phyloP scores from a whole-genome alignment of 2,113 vertebrate species.

The Labeo catla region DNA sequence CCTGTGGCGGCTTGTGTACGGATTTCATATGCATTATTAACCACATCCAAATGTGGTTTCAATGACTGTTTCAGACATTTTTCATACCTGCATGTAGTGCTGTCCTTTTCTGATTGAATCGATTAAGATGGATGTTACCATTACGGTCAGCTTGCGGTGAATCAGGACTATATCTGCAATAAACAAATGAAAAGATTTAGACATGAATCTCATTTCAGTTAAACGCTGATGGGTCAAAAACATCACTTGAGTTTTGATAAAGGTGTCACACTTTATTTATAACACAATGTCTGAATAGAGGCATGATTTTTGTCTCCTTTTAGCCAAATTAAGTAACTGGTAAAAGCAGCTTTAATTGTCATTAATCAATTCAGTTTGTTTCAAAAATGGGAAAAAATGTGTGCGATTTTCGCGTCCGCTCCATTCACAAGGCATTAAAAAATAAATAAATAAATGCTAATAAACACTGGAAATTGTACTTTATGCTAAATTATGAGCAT shows the following conservation, averaged over 20 bases:
- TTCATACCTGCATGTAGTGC: not conserved
- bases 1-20: not conserved
- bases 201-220: not conserved
- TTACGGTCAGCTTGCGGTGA: not conserved
- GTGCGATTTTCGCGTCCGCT: not conserved
- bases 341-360: not conserved
- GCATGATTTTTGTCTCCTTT: not conserved
- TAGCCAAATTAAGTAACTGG: not conserved
- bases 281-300: not conserved
- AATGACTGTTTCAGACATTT: not conserved
- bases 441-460: not conserved
- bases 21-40: not conserved
- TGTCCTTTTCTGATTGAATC: not conserved
- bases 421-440: not conserved
- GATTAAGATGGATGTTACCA: not conserved
- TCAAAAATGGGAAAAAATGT: not conserved
- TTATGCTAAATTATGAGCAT: conserved; percentile 21
- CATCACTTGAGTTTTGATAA: not conserved
- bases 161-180: not conserved
- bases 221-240: not conserved
- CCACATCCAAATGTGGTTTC: not conserved
- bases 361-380: not conserved
- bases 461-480: not conserved
- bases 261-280: not conserved
- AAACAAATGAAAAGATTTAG: not conserved